phyloP scores from a whole-genome alignment of 2,888 invertebrate species.

The Acheta domesticus region DNA sequence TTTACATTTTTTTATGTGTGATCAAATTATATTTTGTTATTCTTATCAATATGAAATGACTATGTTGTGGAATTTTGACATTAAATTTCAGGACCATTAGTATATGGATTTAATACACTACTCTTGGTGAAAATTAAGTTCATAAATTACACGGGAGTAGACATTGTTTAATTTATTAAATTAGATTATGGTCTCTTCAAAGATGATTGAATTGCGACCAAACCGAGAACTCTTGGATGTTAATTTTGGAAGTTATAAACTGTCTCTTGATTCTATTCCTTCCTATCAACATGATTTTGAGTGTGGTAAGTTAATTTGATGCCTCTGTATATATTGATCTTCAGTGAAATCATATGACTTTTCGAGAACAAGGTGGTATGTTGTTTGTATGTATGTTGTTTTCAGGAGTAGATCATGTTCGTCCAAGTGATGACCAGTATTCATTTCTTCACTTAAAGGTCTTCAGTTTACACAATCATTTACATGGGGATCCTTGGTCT shows the following conservation, averaged over 20 bases:
- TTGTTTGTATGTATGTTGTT: conserved; percentile 28
- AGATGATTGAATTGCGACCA: conserved; percentile 59
- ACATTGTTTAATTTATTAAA: too few species aligned
- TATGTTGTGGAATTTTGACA: too few species aligned
- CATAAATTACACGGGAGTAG: too few species aligned
- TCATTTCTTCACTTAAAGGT: conserved; percentile 72
- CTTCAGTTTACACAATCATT: conserved; percentile 71
- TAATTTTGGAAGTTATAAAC: conserved; percentile 79
- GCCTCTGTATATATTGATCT: not conserved
- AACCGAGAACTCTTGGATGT: conserved; percentile 66
- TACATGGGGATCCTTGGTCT: conserved; percentile 62
- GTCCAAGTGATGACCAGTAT: conserved; percentile 66
- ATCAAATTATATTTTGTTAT: too few species aligned
- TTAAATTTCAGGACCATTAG: too few species aligned
- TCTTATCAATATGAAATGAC: too few species aligned
- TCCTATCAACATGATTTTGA: conserved; percentile 54
- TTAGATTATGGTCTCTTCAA: not conserved
- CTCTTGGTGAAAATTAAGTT: too few species aligned
- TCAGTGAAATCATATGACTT: conserved; percentile 19
- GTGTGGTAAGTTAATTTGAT: conserved; percentile 41
- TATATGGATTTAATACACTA: too few species aligned
- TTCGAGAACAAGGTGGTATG: not conserved
- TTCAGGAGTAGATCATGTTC: conserved; percentile 56
- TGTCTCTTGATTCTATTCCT: conserved; percentile 69
- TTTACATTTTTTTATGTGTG: too few species aligned